Conservation (phyloP, 2,113 vertebrate genomes). For the Riparia riparia region DNA sequence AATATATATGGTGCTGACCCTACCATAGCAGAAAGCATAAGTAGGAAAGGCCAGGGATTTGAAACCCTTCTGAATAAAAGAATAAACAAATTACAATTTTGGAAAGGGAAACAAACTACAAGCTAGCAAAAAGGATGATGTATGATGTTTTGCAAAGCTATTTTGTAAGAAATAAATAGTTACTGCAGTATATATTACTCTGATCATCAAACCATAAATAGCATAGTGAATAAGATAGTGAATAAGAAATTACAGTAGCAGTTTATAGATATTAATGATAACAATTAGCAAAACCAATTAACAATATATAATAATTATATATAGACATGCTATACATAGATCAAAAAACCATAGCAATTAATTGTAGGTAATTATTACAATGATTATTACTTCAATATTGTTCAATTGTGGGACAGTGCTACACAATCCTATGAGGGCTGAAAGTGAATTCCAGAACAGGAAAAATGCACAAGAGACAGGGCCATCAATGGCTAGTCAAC, state of each 20-base stretch:
- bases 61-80: background rate
- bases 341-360: background rate
- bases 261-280: background rate
- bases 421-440: background rate
- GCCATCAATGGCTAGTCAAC: background rate
- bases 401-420: background rate
- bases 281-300: background rate
- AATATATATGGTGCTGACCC: rapidly evolving
- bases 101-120: no score
- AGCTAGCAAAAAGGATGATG: background rate
- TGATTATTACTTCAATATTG: background rate
- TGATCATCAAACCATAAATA: background rate
- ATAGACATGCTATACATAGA: background rate
- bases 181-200: background rate
- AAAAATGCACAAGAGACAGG: background rate
- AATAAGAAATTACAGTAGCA: background rate
- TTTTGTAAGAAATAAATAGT: background rate
- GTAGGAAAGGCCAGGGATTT: background rate
- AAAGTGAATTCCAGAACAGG: background rate
- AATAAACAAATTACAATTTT: background rate
- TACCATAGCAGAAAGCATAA: background rate
- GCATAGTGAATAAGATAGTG: background rate
- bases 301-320: background rate
- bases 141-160: background rate
- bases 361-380: background rate